phyloP scores from a whole-genome alignment of 2,888 invertebrate genomes.

The Caenorhabditis sp. region DNA sequence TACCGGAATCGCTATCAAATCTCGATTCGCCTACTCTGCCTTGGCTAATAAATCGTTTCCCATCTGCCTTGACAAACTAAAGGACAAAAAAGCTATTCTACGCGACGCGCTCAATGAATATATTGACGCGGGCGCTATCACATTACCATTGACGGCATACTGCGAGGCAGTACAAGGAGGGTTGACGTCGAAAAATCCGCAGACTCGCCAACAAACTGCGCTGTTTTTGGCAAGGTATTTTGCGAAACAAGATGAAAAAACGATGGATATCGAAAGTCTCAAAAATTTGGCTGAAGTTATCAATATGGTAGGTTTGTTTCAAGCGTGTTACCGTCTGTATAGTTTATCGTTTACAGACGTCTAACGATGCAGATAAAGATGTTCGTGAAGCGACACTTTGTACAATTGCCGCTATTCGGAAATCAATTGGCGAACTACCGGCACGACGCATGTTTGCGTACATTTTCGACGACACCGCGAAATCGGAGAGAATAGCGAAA shows the following conservation, averaged over 20 bases:
- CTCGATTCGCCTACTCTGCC: constrained; percentile 85
- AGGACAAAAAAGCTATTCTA: constrained; percentile 92
- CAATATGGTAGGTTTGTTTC: neutral
- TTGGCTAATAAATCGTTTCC: constrained; percentile 77
- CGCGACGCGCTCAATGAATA: constrained; percentile 86
- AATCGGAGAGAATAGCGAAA: constrained; percentile 80
- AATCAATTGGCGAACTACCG: constrained; percentile 88
- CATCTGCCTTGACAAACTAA: constrained; percentile 89
- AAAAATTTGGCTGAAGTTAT: constrained; percentile 68
- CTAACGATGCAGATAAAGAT: constrained; percentile 43
- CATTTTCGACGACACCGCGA: constrained; percentile 80
- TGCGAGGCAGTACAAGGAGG: constrained; percentile 84
- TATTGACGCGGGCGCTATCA: constrained; percentile 83
- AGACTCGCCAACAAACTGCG: constrained; percentile 71
- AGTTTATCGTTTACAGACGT: constrained; percentile 10
- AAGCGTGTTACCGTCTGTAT: neutral
- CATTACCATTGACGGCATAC: constrained; percentile 75
- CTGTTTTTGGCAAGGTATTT: constrained; percentile 42
- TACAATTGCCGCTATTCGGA: constrained; percentile 89
- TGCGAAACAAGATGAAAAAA: constrained; percentile 30
- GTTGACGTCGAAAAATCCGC: constrained; percentile 72
- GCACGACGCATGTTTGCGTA: constrained; percentile 86
- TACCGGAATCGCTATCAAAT: constrained; percentile 82
- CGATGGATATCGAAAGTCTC: constrained; percentile 72
- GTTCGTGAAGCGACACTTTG: constrained; percentile 38